Evolutionary conservation across 2,888 invertebrate species (phyloP).

Genomic region (Mesorhabditis belari): DNA sequence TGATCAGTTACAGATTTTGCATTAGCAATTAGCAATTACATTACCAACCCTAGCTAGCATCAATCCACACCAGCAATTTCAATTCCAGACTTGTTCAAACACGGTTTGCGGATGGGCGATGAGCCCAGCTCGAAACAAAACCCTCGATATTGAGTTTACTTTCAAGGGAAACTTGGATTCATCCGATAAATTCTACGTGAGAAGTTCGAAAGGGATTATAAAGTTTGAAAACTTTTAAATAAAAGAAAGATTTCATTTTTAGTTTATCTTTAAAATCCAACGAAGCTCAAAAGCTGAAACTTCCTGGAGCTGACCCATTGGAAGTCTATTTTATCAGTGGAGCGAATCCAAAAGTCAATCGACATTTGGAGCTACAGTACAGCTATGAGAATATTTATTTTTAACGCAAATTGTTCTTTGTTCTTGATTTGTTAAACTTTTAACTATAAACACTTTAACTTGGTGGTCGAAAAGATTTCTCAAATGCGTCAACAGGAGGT

Average conservation of each 20-base stretch:
- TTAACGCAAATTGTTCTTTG: too few relatives aligned
- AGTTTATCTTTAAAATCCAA: not conserved
- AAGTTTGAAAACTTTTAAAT: too few relatives aligned
- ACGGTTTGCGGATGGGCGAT: not conserved
- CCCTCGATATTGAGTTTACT: not conserved
- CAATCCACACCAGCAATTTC: not conserved
- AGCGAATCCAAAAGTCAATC: not conserved
- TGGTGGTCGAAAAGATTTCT: not conserved
- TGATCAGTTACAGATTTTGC: too few relatives aligned
- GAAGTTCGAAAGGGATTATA: not conserved
- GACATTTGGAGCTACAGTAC: not conserved
- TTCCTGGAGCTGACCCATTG: not conserved
- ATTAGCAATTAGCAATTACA: too few relatives aligned
- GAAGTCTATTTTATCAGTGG: not conserved
- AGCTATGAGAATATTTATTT: not conserved
- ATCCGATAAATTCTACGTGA: not conserved
- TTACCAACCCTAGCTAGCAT: not conserved
- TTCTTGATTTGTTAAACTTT: too few relatives aligned
- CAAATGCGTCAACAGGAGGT: conserved; percentile 11
- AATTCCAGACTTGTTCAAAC: not conserved
- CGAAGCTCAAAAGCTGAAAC: not conserved
- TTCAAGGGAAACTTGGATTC: not conserved
- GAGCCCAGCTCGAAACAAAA: not conserved
- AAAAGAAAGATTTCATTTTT: too few relatives aligned
- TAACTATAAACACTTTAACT: too few relatives aligned